Evolutionary conservation across 1,140 invertebrate species (phyloP).

Genomic region (Zophobas atratus): DNA sequence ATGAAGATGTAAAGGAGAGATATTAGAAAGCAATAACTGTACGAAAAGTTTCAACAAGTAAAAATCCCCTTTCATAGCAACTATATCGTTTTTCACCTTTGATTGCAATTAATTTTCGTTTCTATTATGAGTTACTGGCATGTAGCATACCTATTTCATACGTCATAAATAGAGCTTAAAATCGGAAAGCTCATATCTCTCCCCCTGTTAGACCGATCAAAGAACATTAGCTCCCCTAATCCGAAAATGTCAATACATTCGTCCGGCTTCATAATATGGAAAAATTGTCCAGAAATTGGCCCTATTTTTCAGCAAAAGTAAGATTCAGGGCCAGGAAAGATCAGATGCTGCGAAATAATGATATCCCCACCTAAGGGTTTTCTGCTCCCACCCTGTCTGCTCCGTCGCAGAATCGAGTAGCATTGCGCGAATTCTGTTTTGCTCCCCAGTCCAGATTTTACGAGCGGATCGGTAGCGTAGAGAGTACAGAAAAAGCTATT

Average conservation of each 20-base stretch:
- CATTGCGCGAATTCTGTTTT: constrained; percentile 48
- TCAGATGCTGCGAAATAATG: constrained; percentile 59
- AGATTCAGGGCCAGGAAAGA: constrained; percentile 54
- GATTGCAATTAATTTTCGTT: no score
- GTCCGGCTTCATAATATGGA: constrained; percentile 37
- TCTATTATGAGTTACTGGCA: no score
- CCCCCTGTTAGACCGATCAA: background rate
- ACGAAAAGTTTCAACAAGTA: no score
- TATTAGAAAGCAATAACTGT: no score
- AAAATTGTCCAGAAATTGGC: constrained; percentile 51
- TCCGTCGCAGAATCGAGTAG: constrained; percentile 50
- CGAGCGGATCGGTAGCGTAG: constrained; percentile 47
- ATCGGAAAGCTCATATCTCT: background rate
- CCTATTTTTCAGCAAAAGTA: constrained; percentile 54
- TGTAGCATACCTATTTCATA: no score
- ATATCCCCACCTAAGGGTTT: constrained; percentile 54
- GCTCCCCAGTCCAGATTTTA: constrained; percentile 47
- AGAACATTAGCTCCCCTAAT: background rate
- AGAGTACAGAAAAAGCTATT: constrained; percentile 40
- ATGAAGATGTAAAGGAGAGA: no score
- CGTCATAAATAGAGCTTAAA: no score
- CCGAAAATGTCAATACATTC: constrained; percentile 7
- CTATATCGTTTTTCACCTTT: no score
- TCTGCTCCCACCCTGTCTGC: constrained; percentile 52
- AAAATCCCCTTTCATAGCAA: no score